Percentiles rank a stretch among this genome's conserved stretches.
phyloP scores from a whole-genome alignment of 2,113 vertebrate genomes.

The Entomyzon cyanotis region DNA sequence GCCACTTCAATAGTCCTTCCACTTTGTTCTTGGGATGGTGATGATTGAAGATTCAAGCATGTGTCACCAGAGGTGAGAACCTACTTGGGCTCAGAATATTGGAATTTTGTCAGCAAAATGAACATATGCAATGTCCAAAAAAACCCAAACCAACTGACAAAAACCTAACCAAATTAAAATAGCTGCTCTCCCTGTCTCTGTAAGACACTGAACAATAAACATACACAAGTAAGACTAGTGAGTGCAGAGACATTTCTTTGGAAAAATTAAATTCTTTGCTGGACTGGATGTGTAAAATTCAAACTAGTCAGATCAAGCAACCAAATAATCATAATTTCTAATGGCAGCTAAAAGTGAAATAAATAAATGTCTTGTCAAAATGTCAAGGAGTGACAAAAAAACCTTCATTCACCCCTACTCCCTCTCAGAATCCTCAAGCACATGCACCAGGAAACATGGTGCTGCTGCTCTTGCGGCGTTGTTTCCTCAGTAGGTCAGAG shows the following conservation, averaged over 20 bases:
- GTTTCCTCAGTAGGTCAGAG: neutral
- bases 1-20: neutral
- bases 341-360: neutral
- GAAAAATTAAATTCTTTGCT: neutral
- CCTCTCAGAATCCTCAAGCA: neutral
- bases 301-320: neutral
- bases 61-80: neutral
- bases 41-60: neutral
- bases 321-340: neutral
- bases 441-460: neutral
- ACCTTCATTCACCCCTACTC: neutral
- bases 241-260: neutral
- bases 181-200: neutral
- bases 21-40: neutral
- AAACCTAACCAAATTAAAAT: neutral
- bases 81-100: neutral
- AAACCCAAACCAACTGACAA: neutral
- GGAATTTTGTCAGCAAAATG: neutral
- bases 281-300: neutral
- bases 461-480: neutral
- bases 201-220: neutral
- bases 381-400: neutral
- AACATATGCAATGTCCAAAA: neutral
- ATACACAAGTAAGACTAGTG: neutral
- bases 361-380: neutral